Conservation (phyloP, 2,888 invertebrate species). For the Melinaea menophilus region DNA sequence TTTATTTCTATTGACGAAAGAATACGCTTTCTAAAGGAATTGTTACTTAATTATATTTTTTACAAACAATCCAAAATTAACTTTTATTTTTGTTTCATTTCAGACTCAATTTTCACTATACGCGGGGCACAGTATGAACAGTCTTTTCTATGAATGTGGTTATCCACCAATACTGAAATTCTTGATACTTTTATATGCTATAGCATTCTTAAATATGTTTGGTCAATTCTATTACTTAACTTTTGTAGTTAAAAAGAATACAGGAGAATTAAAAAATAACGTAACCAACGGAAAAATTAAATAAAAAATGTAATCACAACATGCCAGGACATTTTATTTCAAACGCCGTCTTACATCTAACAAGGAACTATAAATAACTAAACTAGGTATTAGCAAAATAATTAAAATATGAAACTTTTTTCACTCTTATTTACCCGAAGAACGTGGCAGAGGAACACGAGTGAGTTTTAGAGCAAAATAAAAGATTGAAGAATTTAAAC, state of each 20-base stretch:
- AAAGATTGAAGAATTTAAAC: too few relatives aligned
- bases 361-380: too few relatives aligned
- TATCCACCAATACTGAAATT: conserved; percentile 79
- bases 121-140: conserved; percentile 78
- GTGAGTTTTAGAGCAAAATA: too few relatives aligned
- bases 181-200: conserved; percentile 79
- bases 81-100: conserved; percentile 32
- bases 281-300: conserved; percentile 9
- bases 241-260: conserved; percentile 58
- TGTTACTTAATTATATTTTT: too few relatives aligned
- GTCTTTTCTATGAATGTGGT: conserved; percentile 79
- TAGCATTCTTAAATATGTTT: conserved; percentile 84
- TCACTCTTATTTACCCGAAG: too few relatives aligned
- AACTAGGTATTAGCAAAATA: too few relatives aligned
- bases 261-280: conserved; percentile 19
- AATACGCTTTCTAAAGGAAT: too few relatives aligned
- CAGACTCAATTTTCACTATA: conserved; percentile 85
- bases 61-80: not conserved
- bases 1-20: too few relatives aligned
- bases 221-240: conserved; percentile 82
- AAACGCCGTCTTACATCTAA: too few relatives aligned
- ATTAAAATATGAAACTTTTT: too few relatives aligned
- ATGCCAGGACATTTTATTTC: not conserved
- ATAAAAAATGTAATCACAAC: not conserved
- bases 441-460: too few relatives aligned